phyloP scores from a whole-genome alignment of 64 coral and sea anemone species.

The Montipora efflorescens region DNA sequence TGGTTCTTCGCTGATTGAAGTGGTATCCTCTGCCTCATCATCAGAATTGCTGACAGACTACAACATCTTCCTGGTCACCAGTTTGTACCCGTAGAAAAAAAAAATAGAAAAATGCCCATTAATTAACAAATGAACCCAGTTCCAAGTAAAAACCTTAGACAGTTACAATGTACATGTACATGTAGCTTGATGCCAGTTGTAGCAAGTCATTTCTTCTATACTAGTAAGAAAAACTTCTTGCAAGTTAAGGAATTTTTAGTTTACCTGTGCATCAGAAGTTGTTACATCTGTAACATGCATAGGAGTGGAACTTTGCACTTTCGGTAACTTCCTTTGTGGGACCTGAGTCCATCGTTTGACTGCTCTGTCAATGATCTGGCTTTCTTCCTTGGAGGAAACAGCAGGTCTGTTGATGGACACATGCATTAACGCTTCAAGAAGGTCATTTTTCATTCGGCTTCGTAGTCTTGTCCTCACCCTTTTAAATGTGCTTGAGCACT shows the following conservation, averaged over 20 bases:
- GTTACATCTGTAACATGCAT: not conserved
- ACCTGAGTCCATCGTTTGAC: not conserved
- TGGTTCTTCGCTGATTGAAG: not conserved
- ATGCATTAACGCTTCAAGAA: not conserved
- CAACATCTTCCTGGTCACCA: slow-evolving; percentile 8
- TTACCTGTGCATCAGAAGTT: slow-evolving; percentile 1
- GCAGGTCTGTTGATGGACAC: slow-evolving; percentile 7
- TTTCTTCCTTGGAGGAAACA: slow-evolving; percentile 12
- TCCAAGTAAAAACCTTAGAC: too few species aligned
- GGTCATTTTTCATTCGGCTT: too few species aligned
- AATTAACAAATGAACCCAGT: too few species aligned
- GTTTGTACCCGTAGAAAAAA: slow-evolving; percentile 7
- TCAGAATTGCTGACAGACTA: not conserved
- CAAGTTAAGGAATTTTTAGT: not conserved
- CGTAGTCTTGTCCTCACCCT: too few species aligned
- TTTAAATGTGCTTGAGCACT: too few species aligned
- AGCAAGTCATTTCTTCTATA: too few species aligned
- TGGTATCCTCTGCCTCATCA: not conserved
- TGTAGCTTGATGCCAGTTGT: too few species aligned
- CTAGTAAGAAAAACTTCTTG: not conserved
- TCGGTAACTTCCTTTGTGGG: not conserved
- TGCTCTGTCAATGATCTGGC: slow-evolving; percentile 8
- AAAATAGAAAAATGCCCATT: not conserved
- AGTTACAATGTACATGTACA: too few species aligned
- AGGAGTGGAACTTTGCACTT: not conserved